Conservation (phyloP, 2,113 vertebrate species). For the Guaruba guarouba region DNA sequence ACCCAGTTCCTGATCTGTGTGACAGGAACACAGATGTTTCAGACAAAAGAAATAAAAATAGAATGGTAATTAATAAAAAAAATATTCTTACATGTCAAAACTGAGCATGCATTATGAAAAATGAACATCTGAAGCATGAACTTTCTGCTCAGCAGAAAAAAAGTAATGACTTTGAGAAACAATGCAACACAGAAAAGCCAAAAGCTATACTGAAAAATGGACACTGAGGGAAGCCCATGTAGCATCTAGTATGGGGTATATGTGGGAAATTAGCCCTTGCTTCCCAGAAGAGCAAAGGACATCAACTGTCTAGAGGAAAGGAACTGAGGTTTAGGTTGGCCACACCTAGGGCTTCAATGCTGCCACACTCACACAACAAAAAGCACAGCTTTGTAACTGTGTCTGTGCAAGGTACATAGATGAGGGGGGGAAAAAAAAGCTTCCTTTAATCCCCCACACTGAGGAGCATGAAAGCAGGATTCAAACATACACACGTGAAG, state of each 20-base stretch:
- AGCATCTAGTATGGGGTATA: neutral
- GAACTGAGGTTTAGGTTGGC: neutral
- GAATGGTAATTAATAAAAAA: neutral
- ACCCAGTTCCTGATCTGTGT: neutral
- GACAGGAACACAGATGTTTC: neutral
- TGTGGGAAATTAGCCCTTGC: neutral
- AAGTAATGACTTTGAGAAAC: neutral
- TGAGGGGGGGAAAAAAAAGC: neutral
- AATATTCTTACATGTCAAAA: neutral
- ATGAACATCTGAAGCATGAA: neutral
- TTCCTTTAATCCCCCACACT: neutral
- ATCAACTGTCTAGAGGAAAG: neutral
- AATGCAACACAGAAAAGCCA: neutral
- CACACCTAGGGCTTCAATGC: rapidly evolving
- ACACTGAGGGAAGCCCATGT: neutral
- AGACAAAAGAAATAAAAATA: rapidly evolving
- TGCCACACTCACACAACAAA: neutral
- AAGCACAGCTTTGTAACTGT: neutral
- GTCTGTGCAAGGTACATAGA: neutral
- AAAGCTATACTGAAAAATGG: constrained; percentile 34
- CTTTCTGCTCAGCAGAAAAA: neutral
- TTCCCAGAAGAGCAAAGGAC: neutral
- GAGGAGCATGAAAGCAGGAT: neutral
- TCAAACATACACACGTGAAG: rapidly evolving
- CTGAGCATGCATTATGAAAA: neutral